Percentiles rank a stretch among this genome's conserved stretches.
phyloP scores from a whole-genome alignment of 1,140 invertebrate species.

The Nasonia vitripennis region DNA sequence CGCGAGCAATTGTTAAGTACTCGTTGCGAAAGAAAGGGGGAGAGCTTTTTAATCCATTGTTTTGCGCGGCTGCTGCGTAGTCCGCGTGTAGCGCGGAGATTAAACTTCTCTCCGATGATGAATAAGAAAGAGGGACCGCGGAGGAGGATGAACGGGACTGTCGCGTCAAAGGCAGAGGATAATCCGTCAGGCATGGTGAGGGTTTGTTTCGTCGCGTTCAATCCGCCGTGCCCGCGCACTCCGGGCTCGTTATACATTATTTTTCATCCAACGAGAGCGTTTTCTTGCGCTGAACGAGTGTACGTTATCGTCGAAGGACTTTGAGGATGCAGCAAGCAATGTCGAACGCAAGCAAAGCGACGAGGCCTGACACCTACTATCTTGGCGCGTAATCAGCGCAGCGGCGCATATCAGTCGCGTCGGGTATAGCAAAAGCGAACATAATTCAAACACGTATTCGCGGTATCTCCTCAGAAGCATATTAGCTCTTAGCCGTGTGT shows the following conservation, averaged over 20 bases:
- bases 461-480: not conserved
- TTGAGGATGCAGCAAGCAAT: too few relatives aligned
- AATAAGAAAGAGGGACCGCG: not conserved
- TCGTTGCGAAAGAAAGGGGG: not conserved
- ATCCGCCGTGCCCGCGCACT: not conserved
- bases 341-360: too few relatives aligned
- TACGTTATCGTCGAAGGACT: too few relatives aligned
- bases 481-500: slow-evolving; percentile 13
- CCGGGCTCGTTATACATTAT: too few relatives aligned
- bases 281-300: too few relatives aligned
- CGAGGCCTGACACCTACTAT: too few relatives aligned
- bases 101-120: slow-evolving; percentile 17
- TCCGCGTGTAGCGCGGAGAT: not conserved
- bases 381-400: too few relatives aligned
- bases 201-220: not conserved
- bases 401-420: not conserved
- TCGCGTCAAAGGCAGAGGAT: not conserved
- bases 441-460: slow-evolving; percentile 24
- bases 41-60: not conserved
- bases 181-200: not conserved
- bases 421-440: slow-evolving; percentile 14
- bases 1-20: not conserved
- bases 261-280: too few relatives aligned
- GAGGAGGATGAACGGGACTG: not conserved
- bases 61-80: too few relatives aligned